Conservation (phyloP, 2,888 invertebrate species). For the Trilocha varians region DNA sequence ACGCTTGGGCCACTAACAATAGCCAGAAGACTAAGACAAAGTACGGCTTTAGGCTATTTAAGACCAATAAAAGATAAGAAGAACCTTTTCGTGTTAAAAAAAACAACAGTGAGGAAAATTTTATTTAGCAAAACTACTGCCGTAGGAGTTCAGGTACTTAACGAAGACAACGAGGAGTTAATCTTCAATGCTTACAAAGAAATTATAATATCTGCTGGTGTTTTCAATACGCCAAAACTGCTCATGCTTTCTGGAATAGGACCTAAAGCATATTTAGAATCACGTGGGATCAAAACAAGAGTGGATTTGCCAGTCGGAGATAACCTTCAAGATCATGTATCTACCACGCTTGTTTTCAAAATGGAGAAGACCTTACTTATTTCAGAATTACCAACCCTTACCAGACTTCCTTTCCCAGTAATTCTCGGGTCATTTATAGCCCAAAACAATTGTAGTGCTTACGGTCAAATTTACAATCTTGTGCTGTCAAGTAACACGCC, state of each 20-base stretch:
- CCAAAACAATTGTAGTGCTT: slow-evolving; percentile 8
- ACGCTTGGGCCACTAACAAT: slow-evolving; percentile 10
- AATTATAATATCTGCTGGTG: slow-evolving; percentile 15
- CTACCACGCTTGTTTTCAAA: slow-evolving; percentile 4
- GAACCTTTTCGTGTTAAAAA: slow-evolving; percentile 12
- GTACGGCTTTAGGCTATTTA: slow-evolving; percentile 11
- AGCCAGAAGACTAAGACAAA: slow-evolving; percentile 9
- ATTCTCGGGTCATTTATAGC: slow-evolving; percentile 15
- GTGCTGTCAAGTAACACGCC: slow-evolving; percentile 17
- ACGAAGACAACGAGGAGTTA: too few relatives aligned
- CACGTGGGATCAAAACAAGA: slow-evolving; percentile 8
- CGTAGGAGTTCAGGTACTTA: slow-evolving; percentile 9
- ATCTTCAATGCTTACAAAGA: slow-evolving; percentile 14
- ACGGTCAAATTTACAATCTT: slow-evolving; percentile 11
- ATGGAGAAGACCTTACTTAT: slow-evolving; percentile 5
- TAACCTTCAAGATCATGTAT: slow-evolving; percentile 7
- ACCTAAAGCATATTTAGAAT: slow-evolving; percentile 10
- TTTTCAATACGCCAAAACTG: slow-evolving; percentile 16
- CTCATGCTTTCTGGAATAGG: slow-evolving; percentile 17
- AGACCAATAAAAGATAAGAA: slow-evolving; percentile 4
- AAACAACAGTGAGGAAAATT: slow-evolving; percentile 12
- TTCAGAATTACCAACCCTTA: slow-evolving; percentile 5
- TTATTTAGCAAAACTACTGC: slow-evolving; percentile 10
- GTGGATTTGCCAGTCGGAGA: slow-evolving; percentile 15
- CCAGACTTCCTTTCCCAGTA: slow-evolving; percentile 12